Percentiles rank a stretch among this genome's conserved stretches.
These are phyloP conservation scores for Desoria tigrina DNA, from an alignment of 2,888 invertebrate genomes.

Conservation along the genomic window DNA sequence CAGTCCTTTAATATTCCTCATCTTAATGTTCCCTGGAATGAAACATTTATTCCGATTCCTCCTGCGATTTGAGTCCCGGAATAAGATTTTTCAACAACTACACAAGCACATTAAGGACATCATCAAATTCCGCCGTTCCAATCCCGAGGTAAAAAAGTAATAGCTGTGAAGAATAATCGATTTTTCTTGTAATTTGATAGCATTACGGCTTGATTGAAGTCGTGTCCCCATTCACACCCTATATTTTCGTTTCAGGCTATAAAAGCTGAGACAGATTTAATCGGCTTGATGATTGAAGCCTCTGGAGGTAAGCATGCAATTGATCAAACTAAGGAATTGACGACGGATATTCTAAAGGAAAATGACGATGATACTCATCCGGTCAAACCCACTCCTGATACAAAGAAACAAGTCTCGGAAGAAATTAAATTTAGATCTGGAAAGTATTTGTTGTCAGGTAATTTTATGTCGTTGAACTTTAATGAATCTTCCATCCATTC, in stretches of 20 bases:
- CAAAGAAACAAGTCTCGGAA: slow-evolving; percentile 2
- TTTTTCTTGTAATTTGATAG: background rate
- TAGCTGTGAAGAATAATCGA: background rate
- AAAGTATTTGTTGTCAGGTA: slow-evolving; percentile 41
- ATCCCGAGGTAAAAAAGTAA: slow-evolving; percentile 39
- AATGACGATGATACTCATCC: slow-evolving; percentile 28
- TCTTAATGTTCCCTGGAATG: slow-evolving; percentile 53
- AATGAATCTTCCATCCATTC: background rate
- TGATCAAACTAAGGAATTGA: slow-evolving; percentile 44
- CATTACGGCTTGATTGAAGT: background rate
- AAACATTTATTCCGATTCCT: slow-evolving; percentile 49
- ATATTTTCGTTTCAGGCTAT: slow-evolving; percentile 26
- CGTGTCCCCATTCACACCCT: too few relatives aligned
- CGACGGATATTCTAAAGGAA: slow-evolving; percentile 48
- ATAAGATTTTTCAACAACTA: slow-evolving; percentile 49
- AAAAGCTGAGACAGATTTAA: slow-evolving; percentile 45
- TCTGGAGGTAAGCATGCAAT: slow-evolving; percentile 44
- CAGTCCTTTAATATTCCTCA: slow-evolving; percentile 49
- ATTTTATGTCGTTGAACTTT: background rate
- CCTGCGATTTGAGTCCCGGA: slow-evolving; percentile 47
- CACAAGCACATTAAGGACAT: slow-evolving; percentile 46
- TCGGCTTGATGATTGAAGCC: slow-evolving; percentile 52
- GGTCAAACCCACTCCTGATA: background rate
- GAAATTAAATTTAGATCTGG: slow-evolving; percentile 20
- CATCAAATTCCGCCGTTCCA: slow-evolving; percentile 37